Evolutionary conservation across 2,888 invertebrate genomes (phyloP).

Genomic region (Lysandra coridon): DNA sequence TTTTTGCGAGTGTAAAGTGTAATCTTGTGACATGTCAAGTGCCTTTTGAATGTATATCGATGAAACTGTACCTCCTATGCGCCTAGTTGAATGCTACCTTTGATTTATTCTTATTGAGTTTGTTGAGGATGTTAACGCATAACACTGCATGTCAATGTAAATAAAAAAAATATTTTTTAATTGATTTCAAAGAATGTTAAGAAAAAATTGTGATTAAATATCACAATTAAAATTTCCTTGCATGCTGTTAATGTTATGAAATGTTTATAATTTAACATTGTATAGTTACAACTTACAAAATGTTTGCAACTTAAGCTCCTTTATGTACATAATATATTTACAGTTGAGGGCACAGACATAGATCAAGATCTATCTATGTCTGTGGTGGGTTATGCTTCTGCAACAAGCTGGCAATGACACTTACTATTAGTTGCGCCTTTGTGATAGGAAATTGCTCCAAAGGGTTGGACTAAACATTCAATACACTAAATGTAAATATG

Average conservation of each 20-base stretch:
- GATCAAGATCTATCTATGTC: too few species aligned
- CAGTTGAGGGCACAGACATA: background rate
- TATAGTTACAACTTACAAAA: slow-evolving; percentile 10
- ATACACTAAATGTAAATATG: slow-evolving; percentile 17
- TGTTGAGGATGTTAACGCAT: background rate
- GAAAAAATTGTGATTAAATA: background rate
- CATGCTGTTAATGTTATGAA: slow-evolving; percentile 26
- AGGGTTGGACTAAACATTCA: background rate
- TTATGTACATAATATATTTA: slow-evolving; percentile 22
- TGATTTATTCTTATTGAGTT: background rate
- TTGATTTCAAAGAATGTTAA: background rate
- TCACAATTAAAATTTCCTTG: background rate
- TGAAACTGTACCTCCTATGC: slow-evolving; percentile 2
- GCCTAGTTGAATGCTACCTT: background rate
- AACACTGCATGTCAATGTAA: background rate
- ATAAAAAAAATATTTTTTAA: background rate
- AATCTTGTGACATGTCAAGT: slow-evolving; percentile 30
- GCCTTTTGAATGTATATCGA: slow-evolving; percentile 24
- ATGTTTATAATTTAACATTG: slow-evolving; percentile 21
- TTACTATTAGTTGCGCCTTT: slow-evolving; percentile 14
- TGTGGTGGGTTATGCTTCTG: background rate
- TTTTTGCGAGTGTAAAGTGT: slow-evolving; percentile 1
- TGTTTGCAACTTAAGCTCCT: background rate
- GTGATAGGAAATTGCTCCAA: background rate
- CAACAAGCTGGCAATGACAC: slow-evolving; percentile 19